These are phyloP conservation scores for Eulithis testata DNA, from an alignment of 2,888 invertebrate species.

Conservation along the genomic window DNA sequence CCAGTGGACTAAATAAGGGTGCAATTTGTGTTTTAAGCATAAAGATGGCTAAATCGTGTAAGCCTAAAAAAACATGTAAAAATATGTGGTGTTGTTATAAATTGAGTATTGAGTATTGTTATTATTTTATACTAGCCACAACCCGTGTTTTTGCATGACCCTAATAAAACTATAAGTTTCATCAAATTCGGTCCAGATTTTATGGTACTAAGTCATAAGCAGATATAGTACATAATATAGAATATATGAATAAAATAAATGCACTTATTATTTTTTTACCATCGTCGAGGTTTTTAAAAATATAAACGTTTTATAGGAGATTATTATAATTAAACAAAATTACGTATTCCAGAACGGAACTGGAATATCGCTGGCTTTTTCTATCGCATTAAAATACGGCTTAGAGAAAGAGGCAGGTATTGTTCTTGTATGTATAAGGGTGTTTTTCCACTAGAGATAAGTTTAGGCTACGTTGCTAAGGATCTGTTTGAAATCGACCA, in stretches of 20 bases:
- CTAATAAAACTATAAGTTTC: no score
- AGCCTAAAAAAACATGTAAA: neutral
- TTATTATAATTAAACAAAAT: conserved; percentile 6
- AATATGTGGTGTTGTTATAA: no score
- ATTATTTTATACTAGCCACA: no score
- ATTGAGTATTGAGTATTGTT: no score
- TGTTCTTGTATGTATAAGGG: neutral
- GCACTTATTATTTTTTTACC: conserved; percentile 17
- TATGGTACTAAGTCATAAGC: no score
- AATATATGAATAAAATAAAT: no score
- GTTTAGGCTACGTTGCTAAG: no score
- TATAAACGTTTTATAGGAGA: neutral
- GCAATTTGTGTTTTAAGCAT: neutral
- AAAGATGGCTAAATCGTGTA: conserved; percentile 12
- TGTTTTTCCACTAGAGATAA: no score
- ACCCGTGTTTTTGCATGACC: no score
- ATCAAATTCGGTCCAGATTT: no score
- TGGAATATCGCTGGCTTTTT: conserved; percentile 10
- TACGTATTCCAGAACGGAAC: neutral
- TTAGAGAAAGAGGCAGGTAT: conserved; percentile 1
- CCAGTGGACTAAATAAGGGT: neutral
- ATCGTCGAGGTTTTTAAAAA: conserved; percentile 26
- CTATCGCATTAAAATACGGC: neutral
- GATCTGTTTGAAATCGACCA: no score
- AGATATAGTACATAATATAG: no score